phyloP scores from a whole-genome alignment of 2,888 invertebrate species.

The Syrista parreyssii region DNA sequence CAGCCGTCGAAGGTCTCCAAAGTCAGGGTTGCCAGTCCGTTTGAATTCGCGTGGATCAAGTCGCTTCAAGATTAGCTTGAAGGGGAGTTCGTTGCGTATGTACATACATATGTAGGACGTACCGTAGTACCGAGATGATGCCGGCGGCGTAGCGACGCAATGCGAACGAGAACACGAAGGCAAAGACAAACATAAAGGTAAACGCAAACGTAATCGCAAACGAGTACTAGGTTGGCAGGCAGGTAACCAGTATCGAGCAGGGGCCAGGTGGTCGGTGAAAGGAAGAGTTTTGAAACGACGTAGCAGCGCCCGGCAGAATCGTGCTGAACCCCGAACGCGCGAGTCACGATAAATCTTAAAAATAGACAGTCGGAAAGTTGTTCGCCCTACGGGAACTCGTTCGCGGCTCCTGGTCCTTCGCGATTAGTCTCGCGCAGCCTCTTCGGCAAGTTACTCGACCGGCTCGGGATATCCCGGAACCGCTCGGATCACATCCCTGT shows the following conservation, averaged over 20 bases:
- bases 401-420: constrained; percentile 11
- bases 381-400: background rate
- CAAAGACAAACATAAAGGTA: background rate
- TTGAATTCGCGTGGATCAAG: background rate
- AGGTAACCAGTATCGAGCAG: background rate
- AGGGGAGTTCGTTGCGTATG: background rate
- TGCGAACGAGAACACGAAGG: background rate
- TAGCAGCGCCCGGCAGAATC: constrained; percentile 3
- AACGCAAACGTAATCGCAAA: background rate
- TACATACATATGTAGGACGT: background rate
- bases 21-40: background rate
- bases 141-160: background rate
- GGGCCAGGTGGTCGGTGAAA: constrained; percentile 9
- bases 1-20: background rate
- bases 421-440: constrained; percentile 27
- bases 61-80: background rate
- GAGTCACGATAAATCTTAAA: constrained; percentile 10
- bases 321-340: background rate
- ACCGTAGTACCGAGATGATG: background rate
- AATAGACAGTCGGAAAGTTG: constrained; percentile 4
- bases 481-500: background rate
- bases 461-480: background rate
- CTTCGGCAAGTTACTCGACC: constrained; percentile 9
- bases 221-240: background rate
- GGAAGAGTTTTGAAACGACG: constrained; percentile 10